A percentile compares a stretch with the other conserved stretches of the same genome.
Evolutionary conservation across 2,113 vertebrate genomes (phyloP).

Genomic region (Podiceps cristatus): DNA sequence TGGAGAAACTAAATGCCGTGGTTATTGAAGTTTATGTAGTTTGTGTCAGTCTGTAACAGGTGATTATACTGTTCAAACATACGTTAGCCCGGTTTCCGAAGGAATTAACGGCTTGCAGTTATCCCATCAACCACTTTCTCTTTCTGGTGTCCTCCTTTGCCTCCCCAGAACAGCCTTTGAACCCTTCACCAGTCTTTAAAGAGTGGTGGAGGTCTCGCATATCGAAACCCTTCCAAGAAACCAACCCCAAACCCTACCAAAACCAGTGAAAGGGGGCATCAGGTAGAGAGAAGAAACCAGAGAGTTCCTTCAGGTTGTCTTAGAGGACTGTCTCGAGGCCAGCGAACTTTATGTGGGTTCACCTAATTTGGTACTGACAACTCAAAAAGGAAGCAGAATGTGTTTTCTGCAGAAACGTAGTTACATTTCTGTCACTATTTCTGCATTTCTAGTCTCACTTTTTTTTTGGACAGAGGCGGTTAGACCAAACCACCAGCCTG

Average conservation of each 20-base stretch:
- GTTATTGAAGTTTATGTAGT: background rate
- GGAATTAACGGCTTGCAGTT: background rate
- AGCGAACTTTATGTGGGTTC: background rate
- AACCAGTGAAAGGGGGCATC: background rate
- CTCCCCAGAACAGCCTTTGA: background rate
- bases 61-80: no score
- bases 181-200: background rate
- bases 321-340: background rate
- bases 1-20: background rate
- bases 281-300: background rate
- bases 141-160: background rate
- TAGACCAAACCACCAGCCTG: background rate
- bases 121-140: background rate
- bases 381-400: background rate
- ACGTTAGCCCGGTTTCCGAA: background rate
- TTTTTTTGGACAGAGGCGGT: background rate
- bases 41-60: background rate
- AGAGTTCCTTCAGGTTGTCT: background rate
- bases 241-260: background rate
- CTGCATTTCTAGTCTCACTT: background rate
- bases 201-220: rapidly evolving
- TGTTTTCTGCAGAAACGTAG: background rate
- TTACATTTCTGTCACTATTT: background rate
- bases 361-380: background rate
- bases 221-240: background rate